A percentile compares a stretch with the other conserved stretches of the same genome.
phyloP scores from a whole-genome alignment of 2,888 invertebrate genomes.

The Allygus modestus region DNA sequence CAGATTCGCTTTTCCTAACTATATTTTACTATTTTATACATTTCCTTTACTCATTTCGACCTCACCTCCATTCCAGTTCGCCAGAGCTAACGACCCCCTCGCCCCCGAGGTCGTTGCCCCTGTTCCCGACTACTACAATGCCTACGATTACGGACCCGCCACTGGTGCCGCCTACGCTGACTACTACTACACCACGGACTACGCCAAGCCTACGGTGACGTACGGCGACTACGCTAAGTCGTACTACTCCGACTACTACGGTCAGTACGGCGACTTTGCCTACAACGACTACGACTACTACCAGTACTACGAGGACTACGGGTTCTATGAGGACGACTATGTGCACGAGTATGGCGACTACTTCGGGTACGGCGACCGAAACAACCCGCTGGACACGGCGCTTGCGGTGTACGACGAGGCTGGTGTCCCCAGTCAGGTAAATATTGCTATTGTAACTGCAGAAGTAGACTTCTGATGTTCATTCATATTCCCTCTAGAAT shows the following conservation, averaged over 20 bases:
- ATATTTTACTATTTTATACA: too few relatives aligned
- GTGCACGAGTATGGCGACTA: conserved; percentile 39
- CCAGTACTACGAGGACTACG: conserved; percentile 38
- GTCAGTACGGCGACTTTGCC: conserved; percentile 7
- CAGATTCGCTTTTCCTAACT: too few relatives aligned
- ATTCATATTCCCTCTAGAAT: too few relatives aligned
- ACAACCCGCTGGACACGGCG: conserved; percentile 29
- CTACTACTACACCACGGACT: conserved; percentile 37
- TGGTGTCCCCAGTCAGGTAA: background rate
- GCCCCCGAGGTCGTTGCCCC: background rate
- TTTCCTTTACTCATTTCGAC: too few relatives aligned
- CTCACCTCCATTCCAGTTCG: background rate
- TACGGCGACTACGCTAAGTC: conserved; percentile 9
- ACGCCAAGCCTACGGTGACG: conserved; percentile 1
- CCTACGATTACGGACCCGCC: background rate
- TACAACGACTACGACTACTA: conserved; percentile 38
- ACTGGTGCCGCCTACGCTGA: background rate
- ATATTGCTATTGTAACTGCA: too few relatives aligned
- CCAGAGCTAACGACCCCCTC: background rate
- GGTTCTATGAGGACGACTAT: conserved; percentile 7
- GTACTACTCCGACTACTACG: conserved; percentile 26
- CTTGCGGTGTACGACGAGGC: conserved; percentile 2
- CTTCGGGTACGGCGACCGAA: conserved; percentile 36
- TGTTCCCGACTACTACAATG: conserved; percentile 4
- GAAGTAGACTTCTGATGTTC: too few relatives aligned